A percentile compares a stretch with the other conserved stretches of the same genome.
These are phyloP conservation scores for Neosilurus hyrtlii DNA, from an alignment of 2,797 vertebrate genomes.

Conservation along the genomic window DNA sequence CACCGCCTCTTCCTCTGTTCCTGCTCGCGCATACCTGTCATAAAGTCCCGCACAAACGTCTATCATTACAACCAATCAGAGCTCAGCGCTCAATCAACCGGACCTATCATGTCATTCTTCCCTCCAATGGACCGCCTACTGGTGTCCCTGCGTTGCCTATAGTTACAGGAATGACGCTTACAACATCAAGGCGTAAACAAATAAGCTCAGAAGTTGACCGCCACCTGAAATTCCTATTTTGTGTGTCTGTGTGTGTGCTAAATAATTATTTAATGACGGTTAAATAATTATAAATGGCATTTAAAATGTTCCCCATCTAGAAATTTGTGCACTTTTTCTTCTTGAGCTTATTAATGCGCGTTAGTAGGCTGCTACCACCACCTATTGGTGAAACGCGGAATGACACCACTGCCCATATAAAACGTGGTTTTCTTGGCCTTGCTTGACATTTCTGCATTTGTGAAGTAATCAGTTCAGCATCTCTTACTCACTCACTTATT, in stretches of 20 bases:
- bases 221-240: too few relatives aligned
- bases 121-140: constrained; percentile 6
- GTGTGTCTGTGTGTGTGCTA: background rate
- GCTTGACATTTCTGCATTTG: background rate
- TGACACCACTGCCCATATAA: background rate
- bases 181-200: background rate
- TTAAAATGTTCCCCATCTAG: too few relatives aligned
- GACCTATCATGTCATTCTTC: background rate
- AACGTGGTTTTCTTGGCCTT: background rate
- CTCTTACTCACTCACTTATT: too few relatives aligned
- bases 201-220: background rate
- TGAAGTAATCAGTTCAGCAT: too few relatives aligned
- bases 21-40: constrained; percentile 24
- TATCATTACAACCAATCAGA: constrained; percentile 55
- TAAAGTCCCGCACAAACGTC: constrained; percentile 7
- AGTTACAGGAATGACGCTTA: constrained; percentile 18
- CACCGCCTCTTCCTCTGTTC: constrained; percentile 55
- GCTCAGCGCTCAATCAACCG: background rate
- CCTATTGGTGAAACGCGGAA: background rate
- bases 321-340: background rate
- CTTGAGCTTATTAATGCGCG: background rate
- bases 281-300: too few relatives aligned
- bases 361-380: too few relatives aligned
- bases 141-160: constrained; percentile 20
- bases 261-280: too few relatives aligned